Percentiles rank a stretch among this genome's conserved stretches.
These are phyloP conservation scores for Brachyhypopomus gauderio DNA, from an alignment of 2,113 vertebrate species.

Conservation along the genomic window DNA sequence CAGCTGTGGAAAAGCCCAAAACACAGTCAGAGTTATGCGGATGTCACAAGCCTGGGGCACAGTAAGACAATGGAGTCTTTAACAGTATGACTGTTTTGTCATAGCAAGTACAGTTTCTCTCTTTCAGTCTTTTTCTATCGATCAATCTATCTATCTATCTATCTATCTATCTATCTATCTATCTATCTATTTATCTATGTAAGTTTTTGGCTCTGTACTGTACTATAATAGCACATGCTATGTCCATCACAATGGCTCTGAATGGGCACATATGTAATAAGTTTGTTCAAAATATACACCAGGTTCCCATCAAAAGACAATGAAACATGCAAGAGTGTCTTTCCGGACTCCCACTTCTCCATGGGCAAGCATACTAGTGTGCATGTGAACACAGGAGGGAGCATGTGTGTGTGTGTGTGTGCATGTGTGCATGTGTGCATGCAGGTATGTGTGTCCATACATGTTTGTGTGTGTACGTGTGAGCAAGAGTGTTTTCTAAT, in stretches of 20 bases:
- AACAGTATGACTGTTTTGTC: constrained; percentile 55
- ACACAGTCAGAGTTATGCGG: constrained; percentile 65
- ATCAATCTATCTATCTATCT: constrained; percentile 24
- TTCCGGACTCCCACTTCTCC: background rate
- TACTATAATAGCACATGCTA: background rate
- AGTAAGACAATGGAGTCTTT: constrained; percentile 74
- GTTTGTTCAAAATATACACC: constrained; percentile 53
- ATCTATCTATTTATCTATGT: constrained; percentile 16
- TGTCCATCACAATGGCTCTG: too few species aligned
- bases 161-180: background rate
- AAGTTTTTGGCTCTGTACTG: background rate
- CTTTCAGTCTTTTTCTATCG: constrained; percentile 2
- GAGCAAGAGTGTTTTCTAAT: constrained; percentile 45
- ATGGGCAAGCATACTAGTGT: background rate
- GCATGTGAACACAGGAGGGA: background rate
- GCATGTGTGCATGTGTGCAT: constrained; percentile 33
- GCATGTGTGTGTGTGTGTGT: background rate
- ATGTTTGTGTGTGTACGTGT: constrained; percentile 35
- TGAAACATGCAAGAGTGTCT: background rate
- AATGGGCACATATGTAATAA: background rate
- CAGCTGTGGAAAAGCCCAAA: constrained; percentile 41
- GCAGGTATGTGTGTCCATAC: background rate
- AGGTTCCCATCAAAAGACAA: constrained; percentile 51
- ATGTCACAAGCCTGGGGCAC: constrained; percentile 68
- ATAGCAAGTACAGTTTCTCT: constrained; percentile 34